A percentile compares a stretch with the other conserved stretches of the same genome.
Evolutionary conservation across 1,140 invertebrate genomes (phyloP).

Genomic region (Drosophila eugracilis): DNA sequence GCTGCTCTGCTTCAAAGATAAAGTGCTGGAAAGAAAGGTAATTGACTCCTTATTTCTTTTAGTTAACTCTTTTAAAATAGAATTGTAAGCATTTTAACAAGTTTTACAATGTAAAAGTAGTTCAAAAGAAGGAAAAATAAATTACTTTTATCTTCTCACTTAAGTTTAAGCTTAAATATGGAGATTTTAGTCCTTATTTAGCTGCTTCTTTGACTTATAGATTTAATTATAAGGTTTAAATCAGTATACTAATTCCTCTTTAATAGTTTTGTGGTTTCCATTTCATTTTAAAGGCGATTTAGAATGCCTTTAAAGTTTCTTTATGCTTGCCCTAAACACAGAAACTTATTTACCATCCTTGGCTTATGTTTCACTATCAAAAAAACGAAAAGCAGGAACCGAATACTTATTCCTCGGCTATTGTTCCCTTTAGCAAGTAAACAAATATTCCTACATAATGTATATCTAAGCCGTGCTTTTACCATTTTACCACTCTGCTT

Average conservation of each 20-base stretch:
- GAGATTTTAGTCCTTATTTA: no score
- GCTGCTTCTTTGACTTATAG: no score
- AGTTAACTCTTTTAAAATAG: no score
- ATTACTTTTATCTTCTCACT: no score
- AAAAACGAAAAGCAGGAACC: background rate
- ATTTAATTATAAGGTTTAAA: no score
- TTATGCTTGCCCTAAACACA: background rate
- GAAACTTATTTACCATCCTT: background rate
- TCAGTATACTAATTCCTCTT: no score
- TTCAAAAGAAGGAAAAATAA: no score
- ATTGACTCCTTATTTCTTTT: background rate
- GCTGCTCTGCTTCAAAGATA: constrained; percentile 92
- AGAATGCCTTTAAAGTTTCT: background rate
- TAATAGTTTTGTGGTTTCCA: no score
- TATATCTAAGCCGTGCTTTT: constrained; percentile 16
- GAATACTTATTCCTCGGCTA: background rate
- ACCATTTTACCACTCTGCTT: constrained; percentile 32
- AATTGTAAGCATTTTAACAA: no score
- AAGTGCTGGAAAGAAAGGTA: constrained; percentile 92
- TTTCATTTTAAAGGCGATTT: no score
- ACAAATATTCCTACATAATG: constrained; percentile 7
- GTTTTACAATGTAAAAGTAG: no score
- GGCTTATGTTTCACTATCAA: background rate
- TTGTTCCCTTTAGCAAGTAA: background rate
- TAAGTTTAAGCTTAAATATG: no score